phyloP scores from a whole-genome alignment of 1,140 invertebrate genomes.

The Achroia grisella region DNA sequence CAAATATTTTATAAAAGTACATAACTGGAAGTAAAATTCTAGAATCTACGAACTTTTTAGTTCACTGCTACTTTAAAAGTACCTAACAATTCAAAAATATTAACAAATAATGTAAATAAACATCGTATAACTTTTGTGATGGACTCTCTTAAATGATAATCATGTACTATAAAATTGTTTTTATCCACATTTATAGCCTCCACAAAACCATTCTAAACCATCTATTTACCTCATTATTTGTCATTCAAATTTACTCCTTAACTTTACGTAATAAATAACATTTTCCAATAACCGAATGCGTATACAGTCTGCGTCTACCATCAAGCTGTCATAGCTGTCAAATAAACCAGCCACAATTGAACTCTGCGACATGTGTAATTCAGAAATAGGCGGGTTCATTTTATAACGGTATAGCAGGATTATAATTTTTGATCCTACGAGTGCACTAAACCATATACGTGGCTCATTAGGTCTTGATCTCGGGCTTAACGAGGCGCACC shows the following conservation, averaged over 20 bases:
- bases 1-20: too few species aligned
- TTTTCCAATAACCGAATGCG: neutral
- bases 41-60: too few species aligned
- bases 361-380: neutral
- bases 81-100: too few species aligned
- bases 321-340: neutral
- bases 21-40: too few species aligned
- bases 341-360: neutral
- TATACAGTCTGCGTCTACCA: neutral
- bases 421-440: slow-evolving; percentile 51
- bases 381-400: slow-evolving; percentile 5
- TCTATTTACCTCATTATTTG: too few species aligned
- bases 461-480: slow-evolving; percentile 62
- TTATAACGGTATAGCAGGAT: slow-evolving; percentile 21
- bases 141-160: too few species aligned
- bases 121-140: too few species aligned
- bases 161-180: too few species aligned
- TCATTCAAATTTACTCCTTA: neutral
- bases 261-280: neutral
- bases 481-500: slow-evolving; percentile 49
- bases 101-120: too few species aligned
- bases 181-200: too few species aligned
- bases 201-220: too few species aligned
- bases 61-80: too few species aligned
- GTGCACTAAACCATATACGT: slow-evolving; percentile 52